Evolutionary conservation across 2,113 vertebrate species (phyloP).

Genomic region (Hippoglossus stenolepis): DNA sequence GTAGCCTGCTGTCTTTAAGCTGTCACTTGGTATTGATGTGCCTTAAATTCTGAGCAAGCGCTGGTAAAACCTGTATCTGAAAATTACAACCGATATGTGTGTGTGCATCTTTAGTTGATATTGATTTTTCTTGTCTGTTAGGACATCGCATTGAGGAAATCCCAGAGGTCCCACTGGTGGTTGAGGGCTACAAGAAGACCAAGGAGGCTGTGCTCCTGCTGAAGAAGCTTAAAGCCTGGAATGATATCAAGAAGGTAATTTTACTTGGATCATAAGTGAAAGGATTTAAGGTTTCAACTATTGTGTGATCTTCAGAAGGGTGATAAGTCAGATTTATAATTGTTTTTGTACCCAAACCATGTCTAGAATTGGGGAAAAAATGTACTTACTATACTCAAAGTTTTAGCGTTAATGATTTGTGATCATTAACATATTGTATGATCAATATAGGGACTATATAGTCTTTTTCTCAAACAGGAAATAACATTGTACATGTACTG

Average conservation of each 20-base stretch:
- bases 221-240: conserved; percentile 99
- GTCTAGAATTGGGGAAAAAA: too few relatives aligned
- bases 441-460: too few relatives aligned
- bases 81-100: background rate
- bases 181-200: conserved; percentile 98
- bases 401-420: too few relatives aligned
- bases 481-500: background rate
- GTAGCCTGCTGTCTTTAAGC: conserved; percentile 83
- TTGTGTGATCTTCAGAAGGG: background rate
- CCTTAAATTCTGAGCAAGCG: conserved; percentile 75
- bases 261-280: background rate
- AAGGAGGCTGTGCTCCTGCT: conserved; percentile 97
- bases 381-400: too few relatives aligned
- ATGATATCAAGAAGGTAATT: conserved; percentile 96
- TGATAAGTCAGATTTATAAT: background rate
- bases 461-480: background rate
- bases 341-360: too few relatives aligned
- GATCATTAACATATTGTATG: too few relatives aligned
- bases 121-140: conserved; percentile 51
- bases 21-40: conserved; percentile 76
- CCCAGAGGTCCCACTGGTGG: conserved; percentile 95
- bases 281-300: too few relatives aligned
- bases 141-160: conserved; percentile 98
- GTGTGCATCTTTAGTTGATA: conserved; percentile 28
- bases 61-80: background rate